Evolutionary conservation across 2,113 vertebrate genomes (phyloP), one percentile per base, ranked within the genome.

Genomic region (Barbus barbus): DNA sequence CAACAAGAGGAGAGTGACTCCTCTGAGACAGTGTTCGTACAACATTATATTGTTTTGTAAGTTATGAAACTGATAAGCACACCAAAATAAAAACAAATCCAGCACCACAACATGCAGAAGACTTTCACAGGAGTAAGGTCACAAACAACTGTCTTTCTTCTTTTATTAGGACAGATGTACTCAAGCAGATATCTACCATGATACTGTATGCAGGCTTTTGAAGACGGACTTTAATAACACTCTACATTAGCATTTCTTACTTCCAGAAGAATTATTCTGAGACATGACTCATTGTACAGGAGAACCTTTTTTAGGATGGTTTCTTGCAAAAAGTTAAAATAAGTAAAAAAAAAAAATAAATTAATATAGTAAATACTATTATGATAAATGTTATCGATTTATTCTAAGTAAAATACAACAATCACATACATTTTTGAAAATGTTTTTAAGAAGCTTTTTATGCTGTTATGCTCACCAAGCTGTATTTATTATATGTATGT

Each of bases 41-140:
- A 65, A 67, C 41, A 67, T 48, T 48, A 48, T 67, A 46, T 48
- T 80, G 78, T 67, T 63, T 63, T 67, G 78, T 31, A 80, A 80
- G 78, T 80, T 80, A 80, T 48, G 60, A 80, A 65, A 67, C 41
- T 61, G 76, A 48, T 48, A 65, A 41, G 5, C 16, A 63, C 9
- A 26, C 41, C 41, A 67, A 31, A 46, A 51, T 18, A 51, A 51
- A 48, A 80, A 48, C n/a, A 24, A 61, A 63, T 61, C 33, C 38
- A 48, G 60, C 36, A 46, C 24, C 9, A 20, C 20, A 36, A 33
- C 60, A 48, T 65, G 16, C 26, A 48, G 24, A 33, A 20, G 9
- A 16, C 12, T 22, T 79, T 46, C 36, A 79, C 9, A 44, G 58
- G 56, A 63, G 58, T 20, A 26, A 67, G 60, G 58, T 80, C 60